Base-by-base conservation (phyloP, 2,797 vertebrate genomes). In the Danio tinwini region DNA sequence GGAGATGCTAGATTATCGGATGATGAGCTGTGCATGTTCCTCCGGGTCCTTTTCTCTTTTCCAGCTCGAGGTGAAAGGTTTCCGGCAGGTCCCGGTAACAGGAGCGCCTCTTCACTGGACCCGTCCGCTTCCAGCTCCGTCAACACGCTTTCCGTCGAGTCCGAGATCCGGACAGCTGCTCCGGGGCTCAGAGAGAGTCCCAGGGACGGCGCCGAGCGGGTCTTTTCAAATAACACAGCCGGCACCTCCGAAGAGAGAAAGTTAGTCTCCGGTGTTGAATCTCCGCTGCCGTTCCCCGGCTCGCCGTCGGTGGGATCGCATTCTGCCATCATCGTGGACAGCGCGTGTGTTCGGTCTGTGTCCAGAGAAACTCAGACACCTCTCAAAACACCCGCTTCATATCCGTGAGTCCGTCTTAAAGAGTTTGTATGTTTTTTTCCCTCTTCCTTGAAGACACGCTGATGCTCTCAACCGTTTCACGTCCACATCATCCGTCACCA, bases 61-160 rank as follows among this genome's bases (percentile, higher is more conserved):
- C 12, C 81, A 0, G 74, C 84, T 70, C 87, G 87, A 16, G 90
- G 88, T 73, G 90, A 85, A 55, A 90, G 81, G 88, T 87, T 87
- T 84, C 91, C 91, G 37, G 86, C 82, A 14, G 91, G 68, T 58
- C 88, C 92, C 9, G 93, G 93, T 9, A 95, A 83, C 78, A 95
- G 49, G 85, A 95, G 88, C 74, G 92, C 76, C 81, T 95, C 93
- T 83, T 94, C 93, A 1, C 92, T 89, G 12, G 91, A 94, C 3
- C 92, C 91, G 78, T 93, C 93, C 1, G 87, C 90, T 80, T 94
- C 94, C 72, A 94, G 89, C 86, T 94, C 93, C 21, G 92, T 93
- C 17, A 94, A 64, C 17, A 94, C 89, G 84, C 93, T 94, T 69
- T 94, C 94, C 47, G 90, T 85, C 1, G 93, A 94, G 83, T 87